Conservation (phyloP, 2,797 vertebrate species). For the Oreochromis grahami region DNA sequence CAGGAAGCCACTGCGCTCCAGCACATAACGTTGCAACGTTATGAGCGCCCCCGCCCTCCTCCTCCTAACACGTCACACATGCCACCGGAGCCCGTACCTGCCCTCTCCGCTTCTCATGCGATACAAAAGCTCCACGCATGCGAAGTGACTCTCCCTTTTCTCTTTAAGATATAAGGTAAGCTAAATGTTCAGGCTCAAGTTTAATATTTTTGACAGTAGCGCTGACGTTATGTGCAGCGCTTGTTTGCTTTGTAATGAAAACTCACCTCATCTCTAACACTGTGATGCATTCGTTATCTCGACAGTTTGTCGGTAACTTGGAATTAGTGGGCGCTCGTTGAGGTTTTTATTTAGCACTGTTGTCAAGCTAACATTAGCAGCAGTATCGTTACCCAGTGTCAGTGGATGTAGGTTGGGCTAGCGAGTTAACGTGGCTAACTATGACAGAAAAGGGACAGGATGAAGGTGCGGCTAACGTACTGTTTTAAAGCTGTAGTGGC, state of each 20-base stretch:
- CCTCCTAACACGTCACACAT: not conserved
- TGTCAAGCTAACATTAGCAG: conserved; percentile 20
- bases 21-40: accelerated
- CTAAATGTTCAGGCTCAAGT: conserved; percentile 17
- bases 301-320: not conserved
- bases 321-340: not conserved
- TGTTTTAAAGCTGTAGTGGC: not conserved
- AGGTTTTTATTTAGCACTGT: not conserved
- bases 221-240: accelerated
- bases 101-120: conserved; percentile 41
- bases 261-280: not conserved
- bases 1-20: not conserved
- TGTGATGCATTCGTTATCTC: accelerated
- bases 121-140: conserved; percentile 48
- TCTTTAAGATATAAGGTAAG: conserved; percentile 49
- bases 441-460: not conserved
- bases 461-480: not conserved
- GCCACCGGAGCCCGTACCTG: not conserved
- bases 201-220: not conserved
- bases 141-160: conserved; percentile 34
- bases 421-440: not conserved
- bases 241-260: too few relatives aligned
- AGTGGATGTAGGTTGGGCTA: not conserved
- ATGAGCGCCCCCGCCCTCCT: not conserved
- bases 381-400: not conserved